phyloP scores from a whole-genome alignment of 2,888 invertebrate genomes.

The Epirrhoe alternata region DNA sequence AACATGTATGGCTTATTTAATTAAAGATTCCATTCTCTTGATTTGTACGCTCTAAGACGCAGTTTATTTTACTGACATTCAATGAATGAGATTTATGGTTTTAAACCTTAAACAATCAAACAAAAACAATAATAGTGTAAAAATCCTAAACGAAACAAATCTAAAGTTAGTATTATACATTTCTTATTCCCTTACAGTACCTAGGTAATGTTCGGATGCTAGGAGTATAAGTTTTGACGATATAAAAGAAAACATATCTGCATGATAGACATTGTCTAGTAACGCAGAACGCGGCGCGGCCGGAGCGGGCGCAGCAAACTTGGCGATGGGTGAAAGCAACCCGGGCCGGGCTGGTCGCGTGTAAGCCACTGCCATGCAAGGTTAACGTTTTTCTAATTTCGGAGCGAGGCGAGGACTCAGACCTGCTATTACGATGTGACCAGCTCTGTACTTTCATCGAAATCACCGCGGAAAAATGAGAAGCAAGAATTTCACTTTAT shows the following conservation, averaged over 20 bases:
- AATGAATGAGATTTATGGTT: no score
- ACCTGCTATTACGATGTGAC: constrained; percentile 66
- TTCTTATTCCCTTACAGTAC: no score
- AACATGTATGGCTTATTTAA: background rate
- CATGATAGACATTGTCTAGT: constrained; percentile 62
- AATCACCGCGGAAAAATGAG: constrained; percentile 71
- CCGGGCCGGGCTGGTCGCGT: constrained; percentile 65
- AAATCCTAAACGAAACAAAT: no score
- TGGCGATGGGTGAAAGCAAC: constrained; percentile 77
- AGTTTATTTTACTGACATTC: no score
- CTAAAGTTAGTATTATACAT: no score
- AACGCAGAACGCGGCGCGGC: constrained; percentile 64
- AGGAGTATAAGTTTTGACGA: no score
- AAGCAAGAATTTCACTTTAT: constrained; percentile 59
- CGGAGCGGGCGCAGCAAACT: constrained; percentile 60
- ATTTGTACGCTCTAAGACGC: background rate
- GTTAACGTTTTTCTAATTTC: constrained; percentile 81
- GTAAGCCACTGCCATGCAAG: constrained; percentile 72
- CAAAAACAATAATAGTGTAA: background rate
- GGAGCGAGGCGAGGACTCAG: constrained; percentile 68
- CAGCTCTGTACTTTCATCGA: constrained; percentile 72
- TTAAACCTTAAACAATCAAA: background rate
- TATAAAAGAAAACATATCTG: constrained; percentile 2
- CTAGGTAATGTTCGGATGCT: no score
- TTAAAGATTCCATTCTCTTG: background rate